phyloP scores from a whole-genome alignment of 2,797 vertebrate species.

The Lutjanus argentimaculatus region DNA sequence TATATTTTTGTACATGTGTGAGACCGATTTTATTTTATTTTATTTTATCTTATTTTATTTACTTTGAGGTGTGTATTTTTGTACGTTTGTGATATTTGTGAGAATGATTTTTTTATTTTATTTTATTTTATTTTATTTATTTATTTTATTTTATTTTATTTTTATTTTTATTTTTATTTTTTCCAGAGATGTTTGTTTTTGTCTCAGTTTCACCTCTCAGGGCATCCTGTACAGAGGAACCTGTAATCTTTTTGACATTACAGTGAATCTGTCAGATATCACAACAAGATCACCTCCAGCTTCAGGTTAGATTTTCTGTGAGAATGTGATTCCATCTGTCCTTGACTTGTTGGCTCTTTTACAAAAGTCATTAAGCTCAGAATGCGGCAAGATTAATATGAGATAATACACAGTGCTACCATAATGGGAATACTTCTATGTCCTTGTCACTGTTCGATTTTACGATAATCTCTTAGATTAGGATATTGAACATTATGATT shows the following conservation, averaged over 20 bases:
- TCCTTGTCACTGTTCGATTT: slow-evolving; percentile 80
- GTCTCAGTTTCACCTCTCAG: slow-evolving; percentile 11
- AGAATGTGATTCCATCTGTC: slow-evolving; percentile 66
- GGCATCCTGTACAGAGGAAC: slow-evolving; percentile 12
- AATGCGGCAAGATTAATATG: slow-evolving; percentile 78
- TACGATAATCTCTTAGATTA: slow-evolving; percentile 84
- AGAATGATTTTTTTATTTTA: too few relatives aligned
- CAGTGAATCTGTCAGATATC: slow-evolving; percentile 41
- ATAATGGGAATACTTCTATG: slow-evolving; percentile 77
- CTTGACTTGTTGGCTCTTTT: slow-evolving; percentile 75
- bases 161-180: not conserved
- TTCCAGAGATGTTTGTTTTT: not conserved
- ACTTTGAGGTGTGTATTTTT: not conserved
- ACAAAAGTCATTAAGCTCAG: slow-evolving; percentile 77
- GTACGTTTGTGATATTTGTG: not conserved
- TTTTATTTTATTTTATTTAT: too few relatives aligned
- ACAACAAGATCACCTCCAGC: slow-evolving; percentile 34
- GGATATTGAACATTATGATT: slow-evolving; percentile 81
- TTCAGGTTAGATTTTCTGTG: slow-evolving; percentile 45
- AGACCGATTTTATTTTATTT: too few relatives aligned
- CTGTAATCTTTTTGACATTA: slow-evolving; percentile 22
- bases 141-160: too few relatives aligned
- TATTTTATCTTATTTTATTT: too few relatives aligned
- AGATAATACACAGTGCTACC: slow-evolving; percentile 74
- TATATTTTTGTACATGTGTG: too few relatives aligned